Percentiles rank a stretch among this genome's conserved stretches.
phyloP scores from a whole-genome alignment of 2,888 invertebrate genomes.

The Pterostichus niger region DNA sequence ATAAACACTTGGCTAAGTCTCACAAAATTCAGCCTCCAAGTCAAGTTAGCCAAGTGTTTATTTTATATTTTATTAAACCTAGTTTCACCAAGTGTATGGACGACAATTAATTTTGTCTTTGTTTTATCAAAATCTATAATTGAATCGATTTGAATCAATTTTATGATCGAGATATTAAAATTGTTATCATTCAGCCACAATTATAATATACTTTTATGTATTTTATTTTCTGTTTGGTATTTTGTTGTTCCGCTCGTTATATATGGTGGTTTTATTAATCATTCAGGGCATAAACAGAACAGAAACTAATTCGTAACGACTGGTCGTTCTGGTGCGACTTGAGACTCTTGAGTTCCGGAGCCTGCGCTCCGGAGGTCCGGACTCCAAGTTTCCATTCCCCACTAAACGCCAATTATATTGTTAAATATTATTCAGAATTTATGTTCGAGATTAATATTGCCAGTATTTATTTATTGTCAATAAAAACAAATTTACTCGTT shows the following conservation, averaged over 20 bases:
- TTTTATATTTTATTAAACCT: too few relatives aligned
- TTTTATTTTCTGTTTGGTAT: neutral
- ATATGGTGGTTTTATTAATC: neutral
- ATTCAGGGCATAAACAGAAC: conserved; percentile 30
- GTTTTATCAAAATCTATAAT: too few relatives aligned
- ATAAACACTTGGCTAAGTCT: too few relatives aligned
- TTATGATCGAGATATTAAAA: too few relatives aligned
- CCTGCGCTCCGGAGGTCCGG: neutral
- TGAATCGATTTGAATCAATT: too few relatives aligned
- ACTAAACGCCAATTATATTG: conserved; percentile 37
- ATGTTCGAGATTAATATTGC: neutral
- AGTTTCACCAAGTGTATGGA: too few relatives aligned
- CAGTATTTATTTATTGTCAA: too few relatives aligned
- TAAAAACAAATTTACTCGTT: too few relatives aligned
- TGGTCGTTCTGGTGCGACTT: neutral
- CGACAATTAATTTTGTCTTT: too few relatives aligned
- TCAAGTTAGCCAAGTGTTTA: too few relatives aligned
- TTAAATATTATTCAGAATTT: conserved; percentile 33
- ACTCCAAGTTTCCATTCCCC: neutral
- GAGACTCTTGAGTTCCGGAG: conserved; percentile 7
- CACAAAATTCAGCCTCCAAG: too few relatives aligned
- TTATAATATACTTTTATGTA: neutral
- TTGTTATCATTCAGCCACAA: too few relatives aligned
- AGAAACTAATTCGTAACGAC: conserved; percentile 59
- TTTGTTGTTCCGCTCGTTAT: neutral